A percentile compares a stretch with the other conserved stretches of the same genome.
Conservation (phyloP, 2,888 invertebrate genomes). For the Brenthis daphne region DNA sequence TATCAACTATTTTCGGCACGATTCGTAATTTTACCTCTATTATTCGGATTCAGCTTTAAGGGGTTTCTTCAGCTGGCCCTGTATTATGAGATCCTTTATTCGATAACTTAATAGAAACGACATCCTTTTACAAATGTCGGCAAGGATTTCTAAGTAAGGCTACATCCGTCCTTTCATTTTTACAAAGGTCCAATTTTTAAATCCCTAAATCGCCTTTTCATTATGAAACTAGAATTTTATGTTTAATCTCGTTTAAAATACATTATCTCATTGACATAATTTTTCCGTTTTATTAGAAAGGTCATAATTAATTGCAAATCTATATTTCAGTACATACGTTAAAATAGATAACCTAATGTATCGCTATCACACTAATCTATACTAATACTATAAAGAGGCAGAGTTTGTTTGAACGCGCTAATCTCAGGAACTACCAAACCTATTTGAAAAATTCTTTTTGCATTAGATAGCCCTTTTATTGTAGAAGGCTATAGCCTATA, state of each 20-base stretch:
- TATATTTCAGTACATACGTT: background rate
- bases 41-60: background rate
- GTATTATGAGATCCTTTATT: slow-evolving; percentile 25
- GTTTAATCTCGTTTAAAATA: background rate
- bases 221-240: background rate
- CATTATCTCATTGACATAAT: background rate
- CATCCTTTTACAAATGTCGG: slow-evolving; percentile 22
- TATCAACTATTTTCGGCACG: too few species aligned
- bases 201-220: slow-evolving; percentile 9
- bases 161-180: slow-evolving; percentile 12
- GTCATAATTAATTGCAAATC: too few species aligned
- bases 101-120: slow-evolving; percentile 26
- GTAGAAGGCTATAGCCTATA: too few species aligned
- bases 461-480: too few species aligned
- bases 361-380: background rate
- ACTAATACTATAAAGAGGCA: too few species aligned
- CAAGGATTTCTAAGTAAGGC: slow-evolving; percentile 22
- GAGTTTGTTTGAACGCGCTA: too few species aligned
- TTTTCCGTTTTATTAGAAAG: too few species aligned
- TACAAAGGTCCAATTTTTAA: slow-evolving; percentile 4
- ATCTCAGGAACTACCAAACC: too few species aligned
- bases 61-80: slow-evolving; percentile 20
- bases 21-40: too few species aligned
- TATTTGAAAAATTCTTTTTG: too few species aligned
- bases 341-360: background rate